phyloP scores from a whole-genome alignment of 2,888 invertebrate genomes.

The Leptarthrus brevirostris region DNA sequence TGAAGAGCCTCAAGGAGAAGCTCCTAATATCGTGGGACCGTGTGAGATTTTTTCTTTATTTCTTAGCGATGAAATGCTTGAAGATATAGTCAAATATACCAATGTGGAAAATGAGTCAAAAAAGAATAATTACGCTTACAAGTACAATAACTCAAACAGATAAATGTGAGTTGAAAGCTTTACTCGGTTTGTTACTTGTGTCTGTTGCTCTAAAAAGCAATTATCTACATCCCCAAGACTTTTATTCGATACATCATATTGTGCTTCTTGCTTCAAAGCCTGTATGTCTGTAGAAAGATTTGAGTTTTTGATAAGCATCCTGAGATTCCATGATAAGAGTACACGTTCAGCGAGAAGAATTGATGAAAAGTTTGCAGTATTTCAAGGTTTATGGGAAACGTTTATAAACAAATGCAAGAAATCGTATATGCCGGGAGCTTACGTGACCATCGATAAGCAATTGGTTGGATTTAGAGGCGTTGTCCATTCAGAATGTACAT shows the following conservation, averaged over 20 bases:
- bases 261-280: conserved; percentile 55
- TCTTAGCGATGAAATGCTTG: no score
- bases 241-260: conserved; percentile 55
- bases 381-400: conserved; percentile 45
- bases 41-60: no score
- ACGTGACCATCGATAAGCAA: conserved; percentile 51
- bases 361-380: conserved; percentile 47
- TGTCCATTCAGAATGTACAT: conserved; percentile 50
- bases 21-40: no score
- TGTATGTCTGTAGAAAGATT: conserved; percentile 55
- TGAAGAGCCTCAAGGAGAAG: no score
- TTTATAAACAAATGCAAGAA: conserved; percentile 50
- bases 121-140: no score
- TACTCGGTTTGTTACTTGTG: background rate
- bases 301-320: conserved; percentile 55
- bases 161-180: no score
- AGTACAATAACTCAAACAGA: no score
- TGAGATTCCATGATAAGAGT: conserved; percentile 53
- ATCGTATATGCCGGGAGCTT: conserved; percentile 35
- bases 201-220: conserved; percentile 51
- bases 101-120: no score
- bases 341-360: conserved; percentile 42
- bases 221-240: conserved; percentile 56
- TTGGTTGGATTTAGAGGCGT: conserved; percentile 50
- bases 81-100: no score